Percentiles rank a stretch among this genome's conserved stretches.
phyloP scores from a whole-genome alignment of 2,113 vertebrate species.

The Chelonoidis abingdonii region DNA sequence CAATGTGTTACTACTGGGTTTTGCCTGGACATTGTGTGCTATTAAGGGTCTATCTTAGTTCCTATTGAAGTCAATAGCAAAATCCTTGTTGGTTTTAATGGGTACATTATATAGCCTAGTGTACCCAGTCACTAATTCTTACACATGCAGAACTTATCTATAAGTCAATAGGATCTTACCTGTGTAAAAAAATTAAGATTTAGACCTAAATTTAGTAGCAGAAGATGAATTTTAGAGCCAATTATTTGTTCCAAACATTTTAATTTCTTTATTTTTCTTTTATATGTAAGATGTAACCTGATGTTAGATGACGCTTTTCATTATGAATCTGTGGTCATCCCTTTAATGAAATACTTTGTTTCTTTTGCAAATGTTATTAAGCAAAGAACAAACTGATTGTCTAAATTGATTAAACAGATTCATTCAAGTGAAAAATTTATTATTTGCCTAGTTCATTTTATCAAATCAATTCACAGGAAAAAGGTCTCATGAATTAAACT shows the following conservation, averaged over 20 bases:
- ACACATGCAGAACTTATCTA: not conserved
- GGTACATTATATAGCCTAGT: not conserved
- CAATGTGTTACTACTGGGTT: rapidly evolving
- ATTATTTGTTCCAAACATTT: conserved; percentile 33
- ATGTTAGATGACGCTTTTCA: conserved; percentile 35
- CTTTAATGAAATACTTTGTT: conserved; percentile 69
- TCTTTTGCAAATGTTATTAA: conserved; percentile 69
- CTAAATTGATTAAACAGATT: conserved; percentile 77
- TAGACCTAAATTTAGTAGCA: not conserved
- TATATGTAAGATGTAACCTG: not conserved
- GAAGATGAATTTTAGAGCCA: conserved; percentile 14
- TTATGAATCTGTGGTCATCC: conserved; percentile 31
- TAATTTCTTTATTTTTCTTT: conserved; percentile 12
- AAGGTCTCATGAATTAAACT: conserved; percentile 59
- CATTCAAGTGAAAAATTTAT: conserved; percentile 61
- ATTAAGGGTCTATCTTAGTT: not conserved
- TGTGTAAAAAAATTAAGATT: not conserved
- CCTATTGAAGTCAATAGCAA: not conserved
- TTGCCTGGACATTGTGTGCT: rapidly evolving
- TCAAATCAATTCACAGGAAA: conserved; percentile 52
- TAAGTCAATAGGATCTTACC: not conserved
- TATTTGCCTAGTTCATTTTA: conserved; percentile 65
- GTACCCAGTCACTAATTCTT: not conserved
- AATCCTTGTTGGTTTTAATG: rapidly evolving
- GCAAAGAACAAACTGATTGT: conserved; percentile 73